phyloP scores from a whole-genome alignment of 1,140 invertebrate species.

The Drosophila navojoa region DNA sequence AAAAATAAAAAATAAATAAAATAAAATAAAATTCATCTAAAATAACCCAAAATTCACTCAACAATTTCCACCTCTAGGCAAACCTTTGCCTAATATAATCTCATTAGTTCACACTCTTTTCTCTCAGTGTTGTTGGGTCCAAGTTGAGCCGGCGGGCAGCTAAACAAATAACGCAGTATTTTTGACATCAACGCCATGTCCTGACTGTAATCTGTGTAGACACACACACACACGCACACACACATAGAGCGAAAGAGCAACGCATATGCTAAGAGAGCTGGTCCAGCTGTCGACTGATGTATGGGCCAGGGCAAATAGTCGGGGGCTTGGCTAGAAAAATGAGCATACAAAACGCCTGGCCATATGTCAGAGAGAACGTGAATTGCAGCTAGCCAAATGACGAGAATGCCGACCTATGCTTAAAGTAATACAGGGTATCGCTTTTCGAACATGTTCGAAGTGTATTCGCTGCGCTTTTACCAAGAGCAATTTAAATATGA shows the following conservation, averaged over 20 bases:
- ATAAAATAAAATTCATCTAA: no score
- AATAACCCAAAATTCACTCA: no score
- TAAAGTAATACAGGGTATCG: background rate
- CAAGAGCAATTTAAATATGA: slow-evolving; percentile 8
- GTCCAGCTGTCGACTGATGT: slow-evolving; percentile 62
- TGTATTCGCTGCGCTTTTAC: background rate
- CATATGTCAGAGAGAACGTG: slow-evolving; percentile 74
- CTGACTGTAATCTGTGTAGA: slow-evolving; percentile 43
- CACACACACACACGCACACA: slow-evolving; percentile 38
- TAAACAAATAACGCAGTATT: slow-evolving; percentile 78
- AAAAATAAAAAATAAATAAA: no score
- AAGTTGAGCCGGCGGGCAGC: slow-evolving; percentile 28
- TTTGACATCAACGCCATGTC: slow-evolving; percentile 62
- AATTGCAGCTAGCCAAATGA: slow-evolving; percentile 53
- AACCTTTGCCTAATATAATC: no score
- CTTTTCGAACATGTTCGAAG: slow-evolving; percentile 1
- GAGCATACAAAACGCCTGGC: slow-evolving; percentile 65
- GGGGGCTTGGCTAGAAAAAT: slow-evolving; percentile 63
- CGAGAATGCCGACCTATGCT: background rate
- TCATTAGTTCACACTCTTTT: background rate
- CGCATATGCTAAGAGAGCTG: slow-evolving; percentile 11
- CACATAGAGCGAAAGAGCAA: slow-evolving; percentile 8
- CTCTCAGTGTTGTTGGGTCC: background rate
- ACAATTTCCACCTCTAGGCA: no score
- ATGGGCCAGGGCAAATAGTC: slow-evolving; percentile 64